Percentiles rank a stretch among this genome's conserved stretches.
phyloP scores from a whole-genome alignment of 2,797 vertebrate species.

The Sebastolobus altivelis region DNA sequence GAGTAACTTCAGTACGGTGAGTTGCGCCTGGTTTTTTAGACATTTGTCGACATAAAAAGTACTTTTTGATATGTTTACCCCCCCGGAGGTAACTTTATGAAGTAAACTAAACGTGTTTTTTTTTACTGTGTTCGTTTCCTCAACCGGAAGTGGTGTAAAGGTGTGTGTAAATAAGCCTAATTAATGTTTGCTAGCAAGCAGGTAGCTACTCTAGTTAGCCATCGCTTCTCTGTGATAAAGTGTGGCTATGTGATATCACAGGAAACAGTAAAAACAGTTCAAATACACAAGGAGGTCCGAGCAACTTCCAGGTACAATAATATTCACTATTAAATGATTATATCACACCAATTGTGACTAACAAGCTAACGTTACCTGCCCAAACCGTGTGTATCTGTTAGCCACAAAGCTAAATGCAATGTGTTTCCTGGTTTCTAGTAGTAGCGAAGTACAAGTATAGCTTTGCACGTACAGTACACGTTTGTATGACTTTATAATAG shows the following conservation, averaged over 20 bases:
- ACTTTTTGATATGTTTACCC: not conserved
- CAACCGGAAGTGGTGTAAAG: not conserved
- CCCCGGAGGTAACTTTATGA: not conserved
- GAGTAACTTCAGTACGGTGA: not conserved
- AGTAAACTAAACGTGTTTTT: not conserved
- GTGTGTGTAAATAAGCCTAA: not conserved
- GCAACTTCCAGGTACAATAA: not conserved
- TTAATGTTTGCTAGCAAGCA: not conserved
- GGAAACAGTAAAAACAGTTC: not conserved
- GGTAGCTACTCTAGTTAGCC: not conserved
- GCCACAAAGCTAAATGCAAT: not conserved
- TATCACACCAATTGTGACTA: not conserved
- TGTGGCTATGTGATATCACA: not conserved
- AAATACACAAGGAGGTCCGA: not conserved
- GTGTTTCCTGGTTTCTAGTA: not conserved
- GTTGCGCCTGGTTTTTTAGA: accelerated
- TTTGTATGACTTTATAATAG: too few species aligned
- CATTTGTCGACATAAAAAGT: not conserved
- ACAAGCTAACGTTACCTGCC: not conserved
- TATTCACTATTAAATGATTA: not conserved
- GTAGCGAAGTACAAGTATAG: not conserved
- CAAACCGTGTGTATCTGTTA: not conserved
- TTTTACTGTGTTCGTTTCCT: not conserved
- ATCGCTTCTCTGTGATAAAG: not conserved
- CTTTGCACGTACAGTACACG: too few species aligned